Evolutionary conservation across 2,113 vertebrate genomes (phyloP), one percentile per base, ranked within the genome.

Genomic region (Phodopus roborovskii): DNA sequence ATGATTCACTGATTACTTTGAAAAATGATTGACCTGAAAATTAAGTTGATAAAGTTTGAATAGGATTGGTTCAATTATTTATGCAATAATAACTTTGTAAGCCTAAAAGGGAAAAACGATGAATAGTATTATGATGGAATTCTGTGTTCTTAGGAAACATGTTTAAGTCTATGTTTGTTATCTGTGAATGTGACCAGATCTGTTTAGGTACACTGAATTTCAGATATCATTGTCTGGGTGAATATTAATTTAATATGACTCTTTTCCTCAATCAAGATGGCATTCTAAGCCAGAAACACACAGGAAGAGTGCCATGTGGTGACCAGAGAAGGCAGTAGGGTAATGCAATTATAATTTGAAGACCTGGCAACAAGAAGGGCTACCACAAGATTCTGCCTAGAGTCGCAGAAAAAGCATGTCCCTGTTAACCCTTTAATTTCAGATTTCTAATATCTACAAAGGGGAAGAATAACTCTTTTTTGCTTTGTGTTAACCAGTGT

Each of bases 1-100:
- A 75, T 42, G 56, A 91, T 86, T 92, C 81, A 39, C 26, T 93
- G 50, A 89, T 83, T n/a, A 71, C 50, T 75, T 77, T 75, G 39
- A 50, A 78, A 74, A 91, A 91, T 81, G 45, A 88, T 22, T 60
- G 70, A 70, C 13, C 48, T 68, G 2, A 92, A 92, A 45, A 39
- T 74, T 74, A 45, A 88, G 2, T 3, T 28, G 66, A 68, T 50
- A 7, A 79, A 90, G 0, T 79, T 58, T 92, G 33, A 90, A 10
- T 45, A 89, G 39, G 12, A 70, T 94, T 0, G 85, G 50, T 78
- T 91, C 4, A 92, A 26, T 91, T 90, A 58, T 17, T 88, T 96
- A 78, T 68, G 20, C 45, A 90, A 70, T 82, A 73, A 85, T n/a
- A 88, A 22, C 62, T 62, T 93, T 88, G 39, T 6, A 90, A 91